phyloP scores from a whole-genome alignment of 2,113 vertebrate genomes.

The Xenus cinereus region DNA sequence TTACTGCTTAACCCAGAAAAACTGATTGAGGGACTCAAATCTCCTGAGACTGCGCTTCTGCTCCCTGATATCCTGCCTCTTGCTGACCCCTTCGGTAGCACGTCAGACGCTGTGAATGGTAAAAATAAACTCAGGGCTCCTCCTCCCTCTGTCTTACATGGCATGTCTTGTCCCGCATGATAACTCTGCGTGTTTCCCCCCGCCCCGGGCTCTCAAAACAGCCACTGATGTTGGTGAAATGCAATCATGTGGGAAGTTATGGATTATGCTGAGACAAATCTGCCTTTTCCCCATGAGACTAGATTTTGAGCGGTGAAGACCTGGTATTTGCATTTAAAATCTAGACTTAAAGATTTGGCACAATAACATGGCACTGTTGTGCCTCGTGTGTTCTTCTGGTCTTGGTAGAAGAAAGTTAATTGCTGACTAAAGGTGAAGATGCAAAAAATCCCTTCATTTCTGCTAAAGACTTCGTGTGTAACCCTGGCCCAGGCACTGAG shows the following conservation, averaged over 20 bases:
- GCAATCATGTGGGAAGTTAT: fast-evolving
- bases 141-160: neutral
- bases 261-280: neutral
- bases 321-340: neutral
- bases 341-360: neutral
- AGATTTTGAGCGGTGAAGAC: neutral
- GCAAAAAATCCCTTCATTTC: neutral
- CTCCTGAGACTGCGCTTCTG: slow-evolving; percentile 87
- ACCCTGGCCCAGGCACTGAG: neutral
- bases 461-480: neutral
- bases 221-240: neutral
- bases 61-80: slow-evolving; percentile 88
- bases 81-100: slow-evolving; percentile 86
- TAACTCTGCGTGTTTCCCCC: neutral
- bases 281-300: fast-evolving
- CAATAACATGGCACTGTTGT: fast-evolving
- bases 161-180: neutral
- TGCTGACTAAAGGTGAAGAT: neutral
- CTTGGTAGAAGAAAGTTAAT: neutral
- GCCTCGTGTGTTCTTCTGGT: neutral
- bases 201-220: neutral
- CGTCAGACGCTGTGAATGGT: slow-evolving; percentile 79
- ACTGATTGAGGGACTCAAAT: slow-evolving; percentile 92
- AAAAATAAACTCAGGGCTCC: slow-evolving; percentile 23
- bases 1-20: slow-evolving; percentile 81